phyloP scores from a whole-genome alignment of 2,113 vertebrate species.

The Motacilla alba region DNA sequence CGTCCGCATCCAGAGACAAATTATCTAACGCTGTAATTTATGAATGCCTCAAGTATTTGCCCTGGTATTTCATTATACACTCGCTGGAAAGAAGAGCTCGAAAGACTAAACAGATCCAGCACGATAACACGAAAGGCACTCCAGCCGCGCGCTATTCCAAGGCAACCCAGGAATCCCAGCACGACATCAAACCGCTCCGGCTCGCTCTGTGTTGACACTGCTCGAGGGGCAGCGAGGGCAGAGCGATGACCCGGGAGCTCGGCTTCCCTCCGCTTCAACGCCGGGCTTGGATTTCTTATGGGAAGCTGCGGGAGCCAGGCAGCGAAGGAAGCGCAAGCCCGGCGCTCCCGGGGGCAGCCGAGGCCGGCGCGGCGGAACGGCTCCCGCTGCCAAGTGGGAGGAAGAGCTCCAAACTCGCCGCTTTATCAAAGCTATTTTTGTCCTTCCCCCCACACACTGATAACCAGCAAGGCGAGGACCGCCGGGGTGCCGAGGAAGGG shows the following conservation, averaged over 20 bases:
- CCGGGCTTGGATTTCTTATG: accelerated
- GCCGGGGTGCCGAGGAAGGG: neutral
- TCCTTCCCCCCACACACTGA: neutral
- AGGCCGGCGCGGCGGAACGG: neutral
- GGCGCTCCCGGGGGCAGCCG: neutral
- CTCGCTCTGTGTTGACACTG: neutral
- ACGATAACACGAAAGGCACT: neutral
- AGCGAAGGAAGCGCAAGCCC: neutral
- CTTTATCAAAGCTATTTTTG: conserved; percentile 25
- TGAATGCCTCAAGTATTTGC: neutral
- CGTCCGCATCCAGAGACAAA: neutral
- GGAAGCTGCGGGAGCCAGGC: neutral
- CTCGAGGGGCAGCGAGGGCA: neutral
- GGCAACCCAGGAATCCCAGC: neutral
- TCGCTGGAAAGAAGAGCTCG: neutral
- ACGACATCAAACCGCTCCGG: neutral
- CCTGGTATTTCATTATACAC: neutral
- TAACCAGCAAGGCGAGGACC: neutral
- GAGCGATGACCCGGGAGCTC: neutral
- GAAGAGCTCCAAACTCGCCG: conserved; percentile 18
- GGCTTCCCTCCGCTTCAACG: neutral
- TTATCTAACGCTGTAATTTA: neutral
- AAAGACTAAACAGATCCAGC: conserved; percentile 25
- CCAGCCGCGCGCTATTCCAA: neutral
- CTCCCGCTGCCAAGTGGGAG: neutral